Evolutionary conservation across 2,888 invertebrate genomes (phyloP), one percentile per base, ranked within the genome.

Genomic region (Zaprionus bogoriensis): DNA sequence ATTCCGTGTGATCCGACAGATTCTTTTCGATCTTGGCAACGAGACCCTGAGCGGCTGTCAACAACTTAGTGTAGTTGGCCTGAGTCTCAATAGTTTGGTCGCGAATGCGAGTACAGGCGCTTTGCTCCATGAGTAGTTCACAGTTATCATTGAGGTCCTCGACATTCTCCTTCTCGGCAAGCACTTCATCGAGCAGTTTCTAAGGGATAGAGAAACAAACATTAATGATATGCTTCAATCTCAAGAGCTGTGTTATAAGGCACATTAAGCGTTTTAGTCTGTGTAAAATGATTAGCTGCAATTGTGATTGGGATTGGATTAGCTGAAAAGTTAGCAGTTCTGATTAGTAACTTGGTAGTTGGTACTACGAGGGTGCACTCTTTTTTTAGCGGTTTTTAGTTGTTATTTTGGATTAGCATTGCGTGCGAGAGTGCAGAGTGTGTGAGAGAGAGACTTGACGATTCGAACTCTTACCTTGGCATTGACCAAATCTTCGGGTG

Each of bases 11-110:
- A 89, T 98, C 97, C 0, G 96, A 95, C 0, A 98, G 92, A 89
- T 96, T 97, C 92, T 97, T 97, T 89, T 98, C 97, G 9, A 97
- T 95, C 88, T 95, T 95, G 1, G 96, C 95, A 17, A 97, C 95
- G 36, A 97, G 92, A 59, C 94, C 95, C 92, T 97, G 97, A 23
- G 95, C 94, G 67, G 94, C 94, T 0, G 96, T 95, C 23, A 97
- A 89, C 10, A 97, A 90, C 70, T 94, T 94, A 0, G 96, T 95
- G 87, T 97, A 97, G 58, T 94, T 93, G 2, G 95, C 94, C 91
- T 97, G 97, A 0, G 96, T 91, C 82, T 95, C 95, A 0, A 97
- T 95, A 2, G 96, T 96, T 89, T 96, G 95, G 87, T 97, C 97
- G 19, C 97, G 93, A 0, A 97, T 96, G 93, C 95, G 95, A 14